These are phyloP conservation scores for Invenusta paracnida DNA, from an alignment of 2,888 invertebrate species.

Conservation along the genomic window DNA sequence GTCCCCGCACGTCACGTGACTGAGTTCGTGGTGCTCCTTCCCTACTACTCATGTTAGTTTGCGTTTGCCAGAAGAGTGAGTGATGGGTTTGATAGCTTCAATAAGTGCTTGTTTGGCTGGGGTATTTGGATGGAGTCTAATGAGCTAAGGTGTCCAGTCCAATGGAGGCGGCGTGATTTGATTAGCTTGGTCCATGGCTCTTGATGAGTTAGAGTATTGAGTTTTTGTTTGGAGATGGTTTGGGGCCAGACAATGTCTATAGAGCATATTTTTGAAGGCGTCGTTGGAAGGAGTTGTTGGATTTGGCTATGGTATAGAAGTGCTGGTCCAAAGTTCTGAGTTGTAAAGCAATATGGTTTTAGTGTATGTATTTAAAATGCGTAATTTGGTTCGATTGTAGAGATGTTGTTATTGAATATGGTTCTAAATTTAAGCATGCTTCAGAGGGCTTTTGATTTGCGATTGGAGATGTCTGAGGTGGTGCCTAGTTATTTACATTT, in stretches of 20 bases:
- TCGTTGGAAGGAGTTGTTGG: neutral
- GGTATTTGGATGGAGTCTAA: neutral
- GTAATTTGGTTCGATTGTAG: neutral
- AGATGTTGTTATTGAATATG: neutral
- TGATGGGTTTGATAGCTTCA: neutral
- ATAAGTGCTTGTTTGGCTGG: neutral
- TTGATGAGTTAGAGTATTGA: neutral
- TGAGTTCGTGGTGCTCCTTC: too few relatives aligned
- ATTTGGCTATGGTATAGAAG: neutral
- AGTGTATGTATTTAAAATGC: neutral
- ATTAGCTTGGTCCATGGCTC: neutral
- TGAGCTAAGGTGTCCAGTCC: neutral
- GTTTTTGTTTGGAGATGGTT: neutral
- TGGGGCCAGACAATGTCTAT: neutral
- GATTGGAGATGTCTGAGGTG: too few relatives aligned
- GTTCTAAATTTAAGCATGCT: neutral
- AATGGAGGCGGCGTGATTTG: neutral
- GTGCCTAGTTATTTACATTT: too few relatives aligned
- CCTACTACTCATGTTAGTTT: neutral
- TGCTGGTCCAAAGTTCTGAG: neutral
- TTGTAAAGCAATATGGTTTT: neutral
- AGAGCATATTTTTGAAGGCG: neutral
- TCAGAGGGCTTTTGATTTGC: neutral
- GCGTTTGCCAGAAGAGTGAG: neutral
- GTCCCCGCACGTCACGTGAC: too few relatives aligned